These are phyloP conservation scores for Pseudachorutes palmiensis DNA, from an alignment of 1,140 invertebrate species.

Conservation along the genomic window DNA sequence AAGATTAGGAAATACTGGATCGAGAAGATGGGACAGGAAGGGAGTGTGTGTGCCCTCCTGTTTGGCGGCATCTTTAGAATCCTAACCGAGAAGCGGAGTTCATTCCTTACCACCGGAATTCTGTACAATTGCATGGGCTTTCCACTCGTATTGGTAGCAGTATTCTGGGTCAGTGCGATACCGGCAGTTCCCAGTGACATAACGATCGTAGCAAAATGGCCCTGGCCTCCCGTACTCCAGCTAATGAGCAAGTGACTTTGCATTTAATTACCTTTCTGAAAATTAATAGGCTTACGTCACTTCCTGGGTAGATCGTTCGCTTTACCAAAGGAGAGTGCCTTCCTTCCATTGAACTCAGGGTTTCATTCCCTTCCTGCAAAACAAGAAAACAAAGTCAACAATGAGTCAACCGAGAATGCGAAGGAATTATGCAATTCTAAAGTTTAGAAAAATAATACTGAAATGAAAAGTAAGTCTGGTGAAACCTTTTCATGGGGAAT, in stretches of 20 bases:
- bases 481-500: too few relatives aligned
- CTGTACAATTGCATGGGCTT: constrained; percentile 30
- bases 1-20: too few relatives aligned
- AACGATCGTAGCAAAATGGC: constrained; percentile 26
- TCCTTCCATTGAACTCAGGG: too few relatives aligned
- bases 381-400: too few relatives aligned
- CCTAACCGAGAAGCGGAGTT: not conserved
- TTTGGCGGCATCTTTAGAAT: not conserved
- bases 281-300: constrained; percentile 11
- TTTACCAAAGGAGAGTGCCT: constrained; percentile 7
- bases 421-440: too few relatives aligned
- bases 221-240: not conserved
- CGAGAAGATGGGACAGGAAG: too few relatives aligned
- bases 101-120: constrained; percentile 14
- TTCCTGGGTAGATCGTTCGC: constrained; percentile 18
- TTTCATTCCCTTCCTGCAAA: too few relatives aligned
- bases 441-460: too few relatives aligned
- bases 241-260: not conserved
- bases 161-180: constrained; percentile 27
- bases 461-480: too few relatives aligned
- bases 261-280: not conserved
- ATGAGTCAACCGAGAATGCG: too few relatives aligned
- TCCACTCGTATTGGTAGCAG: constrained; percentile 31
- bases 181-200: constrained; percentile 30
- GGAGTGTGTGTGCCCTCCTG: too few relatives aligned